Evolutionary conservation across 2,888 invertebrate genomes (phyloP).

Genomic region (Drymonia ruficornis): DNA sequence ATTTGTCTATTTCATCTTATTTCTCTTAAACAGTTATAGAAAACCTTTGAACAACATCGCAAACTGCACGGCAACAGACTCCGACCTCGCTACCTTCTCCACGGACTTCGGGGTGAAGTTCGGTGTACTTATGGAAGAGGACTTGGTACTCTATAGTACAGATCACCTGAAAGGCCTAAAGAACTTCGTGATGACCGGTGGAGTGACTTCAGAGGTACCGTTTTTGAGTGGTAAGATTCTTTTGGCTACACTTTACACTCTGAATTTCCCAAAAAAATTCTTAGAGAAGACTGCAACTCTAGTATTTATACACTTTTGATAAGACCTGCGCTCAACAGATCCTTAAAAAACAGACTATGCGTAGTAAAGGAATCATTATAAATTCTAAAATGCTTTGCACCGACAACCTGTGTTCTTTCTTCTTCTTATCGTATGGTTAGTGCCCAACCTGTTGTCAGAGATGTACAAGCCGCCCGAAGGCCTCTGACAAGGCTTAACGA

Average conservation of each 20-base stretch:
- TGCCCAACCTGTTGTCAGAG: too few relatives aligned
- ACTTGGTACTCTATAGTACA: conserved; percentile 51
- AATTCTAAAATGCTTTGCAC: too few relatives aligned
- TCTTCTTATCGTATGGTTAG: too few relatives aligned
- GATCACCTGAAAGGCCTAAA: conserved; percentile 41
- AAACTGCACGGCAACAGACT: conserved; percentile 48
- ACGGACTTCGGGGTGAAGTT: conserved; percentile 72
- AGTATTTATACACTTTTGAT: too few relatives aligned
- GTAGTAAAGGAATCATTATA: too few relatives aligned
- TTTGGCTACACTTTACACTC: background rate
- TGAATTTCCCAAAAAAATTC: too few relatives aligned
- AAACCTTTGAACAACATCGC: conserved; percentile 49
- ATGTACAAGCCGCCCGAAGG: too few relatives aligned
- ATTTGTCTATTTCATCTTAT: background rate
- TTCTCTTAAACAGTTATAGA: conserved; percentile 54
- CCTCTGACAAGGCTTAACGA: too few relatives aligned
- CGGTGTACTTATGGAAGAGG: conserved; percentile 62
- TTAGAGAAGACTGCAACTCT: too few relatives aligned
- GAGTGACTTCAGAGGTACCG: conserved; percentile 41
- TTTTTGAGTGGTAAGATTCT: conserved; percentile 56
- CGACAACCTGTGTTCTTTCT: too few relatives aligned
- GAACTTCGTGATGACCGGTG: conserved; percentile 59
- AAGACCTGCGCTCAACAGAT: too few relatives aligned
- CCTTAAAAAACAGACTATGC: too few relatives aligned
- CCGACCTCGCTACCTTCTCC: conserved; percentile 48